These are phyloP conservation scores for Limnothrissa miodon DNA, from an alignment of 2,113 vertebrate species.

Conservation along the genomic window DNA sequence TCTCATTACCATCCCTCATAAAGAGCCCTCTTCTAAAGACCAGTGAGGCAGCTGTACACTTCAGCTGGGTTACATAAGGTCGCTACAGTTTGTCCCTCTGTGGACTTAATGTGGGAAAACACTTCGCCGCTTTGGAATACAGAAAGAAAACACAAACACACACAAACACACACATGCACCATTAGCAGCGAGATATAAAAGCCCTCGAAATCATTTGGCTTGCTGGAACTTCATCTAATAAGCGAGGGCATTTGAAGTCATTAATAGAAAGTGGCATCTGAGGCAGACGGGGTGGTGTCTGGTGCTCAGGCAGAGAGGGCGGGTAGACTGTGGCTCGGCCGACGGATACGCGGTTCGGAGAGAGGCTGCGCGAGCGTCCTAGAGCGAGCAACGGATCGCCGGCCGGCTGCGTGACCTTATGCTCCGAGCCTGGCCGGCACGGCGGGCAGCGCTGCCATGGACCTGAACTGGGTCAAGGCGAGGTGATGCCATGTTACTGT, in stretches of 20 bases:
- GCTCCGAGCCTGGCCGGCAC: slow-evolving; percentile 54
- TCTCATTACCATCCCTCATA: neutral
- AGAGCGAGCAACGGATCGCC: too few species aligned
- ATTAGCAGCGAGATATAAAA: too few species aligned
- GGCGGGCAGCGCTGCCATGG: slow-evolving; percentile 25
- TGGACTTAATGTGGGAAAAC: neutral
- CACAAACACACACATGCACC: too few species aligned
- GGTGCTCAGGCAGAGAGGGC: too few species aligned
- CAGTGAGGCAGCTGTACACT: neutral
- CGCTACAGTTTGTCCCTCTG: neutral
- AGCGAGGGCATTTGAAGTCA: too few species aligned
- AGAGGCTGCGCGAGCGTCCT: too few species aligned
- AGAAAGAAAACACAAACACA: neutral
- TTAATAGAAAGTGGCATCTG: too few species aligned
- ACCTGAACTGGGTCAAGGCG: slow-evolving; percentile 53
- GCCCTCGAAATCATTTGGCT: too few species aligned
- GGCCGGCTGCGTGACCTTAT: slow-evolving; percentile 61
- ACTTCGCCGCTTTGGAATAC: neutral
- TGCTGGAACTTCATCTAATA: too few species aligned
- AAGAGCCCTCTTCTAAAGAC: neutral
- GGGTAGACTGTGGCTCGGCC: too few species aligned
- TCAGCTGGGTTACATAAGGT: neutral
- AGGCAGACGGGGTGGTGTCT: too few species aligned
- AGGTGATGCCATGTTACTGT: neutral
- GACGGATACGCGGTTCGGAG: too few species aligned